These are phyloP conservation scores for Thereva nobilitata DNA, from an alignment of 2,888 invertebrate species.

Conservation along the genomic window DNA sequence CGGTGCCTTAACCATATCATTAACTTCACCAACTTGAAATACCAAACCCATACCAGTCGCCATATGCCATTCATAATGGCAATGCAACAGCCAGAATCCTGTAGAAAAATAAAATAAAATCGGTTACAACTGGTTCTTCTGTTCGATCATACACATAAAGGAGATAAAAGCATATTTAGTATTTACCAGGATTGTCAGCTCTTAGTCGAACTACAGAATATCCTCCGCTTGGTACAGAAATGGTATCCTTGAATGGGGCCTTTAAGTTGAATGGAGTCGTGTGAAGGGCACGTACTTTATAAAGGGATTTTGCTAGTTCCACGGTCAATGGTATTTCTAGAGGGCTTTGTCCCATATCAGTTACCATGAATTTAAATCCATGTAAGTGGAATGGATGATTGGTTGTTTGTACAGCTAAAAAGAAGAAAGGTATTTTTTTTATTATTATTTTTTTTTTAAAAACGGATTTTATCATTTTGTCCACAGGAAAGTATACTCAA, in stretches of 20 bases:
- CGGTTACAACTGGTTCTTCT: background rate
- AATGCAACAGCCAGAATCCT: constrained; percentile 51
- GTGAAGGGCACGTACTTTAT: background rate
- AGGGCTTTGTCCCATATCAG: constrained; percentile 47
- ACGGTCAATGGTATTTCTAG: constrained; percentile 44
- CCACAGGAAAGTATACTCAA: no score
- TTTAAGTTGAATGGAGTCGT: constrained; percentile 40
- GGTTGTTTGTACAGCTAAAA: constrained; percentile 48
- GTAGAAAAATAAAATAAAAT: constrained; percentile 34
- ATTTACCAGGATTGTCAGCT: constrained; percentile 49
- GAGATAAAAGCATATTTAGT: no score
- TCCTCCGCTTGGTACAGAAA: constrained; percentile 52
- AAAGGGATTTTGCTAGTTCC: constrained; percentile 45
- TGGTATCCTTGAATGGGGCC: constrained; percentile 52
- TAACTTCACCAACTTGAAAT: constrained; percentile 59
- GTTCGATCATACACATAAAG: no score
- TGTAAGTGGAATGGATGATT: constrained; percentile 57
- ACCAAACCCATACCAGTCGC: constrained; percentile 49
- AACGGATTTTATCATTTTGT: background rate
- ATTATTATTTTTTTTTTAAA: background rate
- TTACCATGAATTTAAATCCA: constrained; percentile 53
- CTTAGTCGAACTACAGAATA: constrained; percentile 50
- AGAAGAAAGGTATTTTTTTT: constrained; percentile 25
- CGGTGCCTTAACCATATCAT: constrained; percentile 70
- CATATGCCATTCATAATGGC: constrained; percentile 52